Conservation (phyloP, 2,888 invertebrate species). For the Machimus rusticus region DNA sequence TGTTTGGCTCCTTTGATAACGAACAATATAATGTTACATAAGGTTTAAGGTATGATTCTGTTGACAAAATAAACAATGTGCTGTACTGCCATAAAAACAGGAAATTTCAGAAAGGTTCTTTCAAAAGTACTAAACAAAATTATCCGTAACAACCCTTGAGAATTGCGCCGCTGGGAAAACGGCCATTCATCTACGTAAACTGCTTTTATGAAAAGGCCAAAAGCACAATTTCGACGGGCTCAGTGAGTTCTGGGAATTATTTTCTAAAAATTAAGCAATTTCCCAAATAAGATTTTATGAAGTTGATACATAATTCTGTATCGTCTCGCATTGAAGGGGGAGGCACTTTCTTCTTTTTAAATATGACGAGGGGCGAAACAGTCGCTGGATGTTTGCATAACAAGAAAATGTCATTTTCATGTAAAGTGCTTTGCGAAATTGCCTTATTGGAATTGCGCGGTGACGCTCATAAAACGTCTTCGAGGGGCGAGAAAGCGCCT, state of each 20-base stretch:
- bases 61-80: neutral
- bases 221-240: neutral
- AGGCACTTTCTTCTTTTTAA: neutral
- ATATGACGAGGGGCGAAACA: neutral
- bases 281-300: neutral
- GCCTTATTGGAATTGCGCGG: constrained; percentile 6
- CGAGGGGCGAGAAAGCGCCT: neutral
- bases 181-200: neutral
- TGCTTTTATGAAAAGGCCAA: neutral
- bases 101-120: neutral
- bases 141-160: neutral
- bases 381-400: constrained; percentile 21
- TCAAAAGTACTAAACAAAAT: neutral
- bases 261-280: neutral
- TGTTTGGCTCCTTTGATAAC: neutral
- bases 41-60: neutral
- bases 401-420: constrained; percentile 31
- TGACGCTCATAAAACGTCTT: neutral
- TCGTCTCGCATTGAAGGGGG: neutral
- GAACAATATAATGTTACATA: neutral
- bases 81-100: neutral
- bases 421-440: constrained; percentile 22
- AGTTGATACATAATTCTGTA: neutral
- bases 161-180: neutral
- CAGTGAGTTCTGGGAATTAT: neutral